phyloP scores from a whole-genome alignment of 2,113 vertebrate genomes.

The Lamprologus callipterus region DNA sequence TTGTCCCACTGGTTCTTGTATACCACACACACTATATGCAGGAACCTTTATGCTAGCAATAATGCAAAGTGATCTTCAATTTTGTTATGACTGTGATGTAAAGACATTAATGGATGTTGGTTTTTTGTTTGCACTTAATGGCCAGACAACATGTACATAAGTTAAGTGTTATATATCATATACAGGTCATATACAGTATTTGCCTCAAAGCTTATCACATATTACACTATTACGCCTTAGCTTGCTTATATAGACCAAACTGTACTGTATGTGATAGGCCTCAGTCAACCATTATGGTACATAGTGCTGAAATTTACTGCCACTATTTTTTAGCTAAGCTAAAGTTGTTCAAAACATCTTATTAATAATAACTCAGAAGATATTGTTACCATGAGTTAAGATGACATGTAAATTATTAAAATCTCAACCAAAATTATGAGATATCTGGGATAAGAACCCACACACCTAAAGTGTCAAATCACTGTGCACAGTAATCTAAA shows the following conservation, averaged over 20 bases:
- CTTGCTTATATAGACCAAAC: neutral
- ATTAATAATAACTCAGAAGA: neutral
- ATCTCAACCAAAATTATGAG: neutral
- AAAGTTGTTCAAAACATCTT: neutral
- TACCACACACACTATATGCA: neutral
- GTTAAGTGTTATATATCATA: neutral
- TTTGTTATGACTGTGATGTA: neutral
- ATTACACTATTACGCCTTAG: neutral
- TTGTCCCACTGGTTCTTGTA: neutral
- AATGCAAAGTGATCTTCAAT: neutral
- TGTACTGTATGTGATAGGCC: neutral
- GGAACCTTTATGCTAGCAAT: neutral
- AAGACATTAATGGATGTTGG: neutral
- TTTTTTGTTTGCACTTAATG: neutral
- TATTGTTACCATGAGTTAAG: neutral
- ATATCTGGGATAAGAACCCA: neutral
- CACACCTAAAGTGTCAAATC: neutral
- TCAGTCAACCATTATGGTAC: neutral
- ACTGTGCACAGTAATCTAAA: neutral
- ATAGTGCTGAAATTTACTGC: neutral
- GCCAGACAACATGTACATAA: neutral
- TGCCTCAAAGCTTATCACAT: conserved; percentile 1
- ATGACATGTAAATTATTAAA: neutral
- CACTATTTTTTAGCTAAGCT: neutral
- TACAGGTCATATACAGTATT: neutral